Evolutionary conservation across 1,140 invertebrate species (phyloP).

Genomic region (Rhopalosiphum maidis): DNA sequence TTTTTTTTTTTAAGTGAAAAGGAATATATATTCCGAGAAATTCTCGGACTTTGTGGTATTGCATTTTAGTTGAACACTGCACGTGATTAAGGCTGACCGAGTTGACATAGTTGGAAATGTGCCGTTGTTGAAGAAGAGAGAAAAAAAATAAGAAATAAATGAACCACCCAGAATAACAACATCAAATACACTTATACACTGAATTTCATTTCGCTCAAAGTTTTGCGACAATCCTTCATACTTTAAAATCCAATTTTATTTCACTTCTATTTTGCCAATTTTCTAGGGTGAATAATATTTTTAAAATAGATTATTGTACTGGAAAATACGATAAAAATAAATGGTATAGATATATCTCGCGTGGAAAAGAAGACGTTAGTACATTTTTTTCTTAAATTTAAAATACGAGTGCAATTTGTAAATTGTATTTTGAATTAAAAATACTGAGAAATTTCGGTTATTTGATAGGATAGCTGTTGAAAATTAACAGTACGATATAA

Average conservation of each 20-base stretch:
- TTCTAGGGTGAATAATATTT: neutral
- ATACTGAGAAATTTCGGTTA: neutral
- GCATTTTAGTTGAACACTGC: neutral
- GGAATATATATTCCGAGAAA: neutral
- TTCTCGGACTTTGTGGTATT: neutral
- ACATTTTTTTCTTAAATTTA: neutral
- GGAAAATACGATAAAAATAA: neutral
- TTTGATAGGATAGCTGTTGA: neutral
- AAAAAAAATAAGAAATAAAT: slow-evolving; percentile 1
- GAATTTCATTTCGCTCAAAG: neutral
- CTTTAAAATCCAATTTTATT: slow-evolving; percentile 18
- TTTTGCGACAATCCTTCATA: neutral
- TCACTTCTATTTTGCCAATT: slow-evolving; percentile 14
- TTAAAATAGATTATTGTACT: slow-evolving; percentile 14
- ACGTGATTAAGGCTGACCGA: neutral
- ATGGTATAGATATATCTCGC: neutral
- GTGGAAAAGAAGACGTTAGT: neutral
- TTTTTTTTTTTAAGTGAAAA: neutral
- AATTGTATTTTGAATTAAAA: neutral
- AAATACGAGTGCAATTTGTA: neutral
- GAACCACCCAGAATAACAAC: neutral
- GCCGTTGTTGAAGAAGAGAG: neutral
- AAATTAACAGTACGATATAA: neutral
- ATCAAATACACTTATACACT: neutral
- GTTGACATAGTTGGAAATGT: neutral